Evolutionary conservation across 2,113 vertebrate species (phyloP).

Genomic region (Kobus ellipsiprymnus): DNA sequence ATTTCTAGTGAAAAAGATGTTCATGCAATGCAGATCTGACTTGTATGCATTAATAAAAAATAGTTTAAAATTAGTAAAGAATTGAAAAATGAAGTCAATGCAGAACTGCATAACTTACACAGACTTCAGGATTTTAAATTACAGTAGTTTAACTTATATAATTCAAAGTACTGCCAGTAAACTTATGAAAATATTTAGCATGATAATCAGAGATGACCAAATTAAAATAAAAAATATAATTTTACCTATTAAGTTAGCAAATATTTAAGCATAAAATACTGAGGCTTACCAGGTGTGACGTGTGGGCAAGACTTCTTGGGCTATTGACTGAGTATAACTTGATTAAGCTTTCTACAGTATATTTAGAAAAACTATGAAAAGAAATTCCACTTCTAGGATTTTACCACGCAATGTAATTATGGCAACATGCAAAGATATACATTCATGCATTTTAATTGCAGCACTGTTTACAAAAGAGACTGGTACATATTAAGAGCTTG

Average conservation of each 20-base stretch:
- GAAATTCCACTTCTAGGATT: not conserved
- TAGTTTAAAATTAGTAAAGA: not conserved
- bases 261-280: not conserved
- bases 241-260: not conserved
- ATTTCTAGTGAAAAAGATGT: constrained; percentile 14
- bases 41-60: not conserved
- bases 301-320: not conserved
- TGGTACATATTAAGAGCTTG: not conserved
- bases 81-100: not conserved
- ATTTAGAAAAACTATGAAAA: not conserved
- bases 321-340: not conserved
- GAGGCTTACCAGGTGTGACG: not conserved
- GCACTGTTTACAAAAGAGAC: not conserved
- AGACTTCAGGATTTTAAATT: not conserved
- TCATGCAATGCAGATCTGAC: not conserved
- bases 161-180: not conserved
- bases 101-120: not conserved
- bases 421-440: not conserved
- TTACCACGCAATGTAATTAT: not conserved
- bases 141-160: not conserved
- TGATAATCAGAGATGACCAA: not conserved
- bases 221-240: not conserved
- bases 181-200: not conserved
- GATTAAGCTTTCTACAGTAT: not conserved
- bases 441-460: not conserved